Conservation (phyloP, 2,113 vertebrate species). For the Arvicanthis niloticus region DNA sequence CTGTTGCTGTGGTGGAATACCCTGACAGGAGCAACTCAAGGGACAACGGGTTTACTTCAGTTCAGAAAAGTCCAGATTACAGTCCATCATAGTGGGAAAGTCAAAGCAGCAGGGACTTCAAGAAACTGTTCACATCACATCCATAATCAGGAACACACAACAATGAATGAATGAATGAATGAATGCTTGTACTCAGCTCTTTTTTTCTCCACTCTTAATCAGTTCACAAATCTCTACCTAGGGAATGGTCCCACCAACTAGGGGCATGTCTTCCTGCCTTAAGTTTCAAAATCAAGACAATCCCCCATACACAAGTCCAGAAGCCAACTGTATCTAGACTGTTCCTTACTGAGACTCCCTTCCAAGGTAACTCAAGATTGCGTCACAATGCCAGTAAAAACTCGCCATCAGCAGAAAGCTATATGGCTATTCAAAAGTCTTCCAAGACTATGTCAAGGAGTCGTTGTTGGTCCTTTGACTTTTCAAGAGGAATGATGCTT, state of each 20-base stretch:
- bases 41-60: neutral
- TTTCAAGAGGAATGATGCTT: neutral
- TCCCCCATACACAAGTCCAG: no score
- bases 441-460: neutral
- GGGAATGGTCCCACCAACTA: neutral
- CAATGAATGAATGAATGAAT: neutral
- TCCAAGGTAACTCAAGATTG: neutral
- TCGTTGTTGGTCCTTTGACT: neutral
- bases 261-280: neutral
- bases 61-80: neutral
- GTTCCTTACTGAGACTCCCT: neutral
- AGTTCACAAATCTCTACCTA: neutral
- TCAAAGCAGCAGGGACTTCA: no score
- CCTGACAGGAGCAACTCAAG: neutral
- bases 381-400: neutral
- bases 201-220: neutral
- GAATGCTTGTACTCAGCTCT: neutral
- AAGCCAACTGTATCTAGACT: neutral
- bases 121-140: neutral
- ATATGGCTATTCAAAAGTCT: neutral
- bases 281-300: neutral
- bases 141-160: neutral
- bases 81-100: no score
- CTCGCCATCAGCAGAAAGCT: neutral
- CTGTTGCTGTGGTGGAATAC: neutral